These are phyloP conservation scores for Ophthalmolycus amberensis DNA, from an alignment of 2,113 vertebrate species.

Conservation along the genomic window DNA sequence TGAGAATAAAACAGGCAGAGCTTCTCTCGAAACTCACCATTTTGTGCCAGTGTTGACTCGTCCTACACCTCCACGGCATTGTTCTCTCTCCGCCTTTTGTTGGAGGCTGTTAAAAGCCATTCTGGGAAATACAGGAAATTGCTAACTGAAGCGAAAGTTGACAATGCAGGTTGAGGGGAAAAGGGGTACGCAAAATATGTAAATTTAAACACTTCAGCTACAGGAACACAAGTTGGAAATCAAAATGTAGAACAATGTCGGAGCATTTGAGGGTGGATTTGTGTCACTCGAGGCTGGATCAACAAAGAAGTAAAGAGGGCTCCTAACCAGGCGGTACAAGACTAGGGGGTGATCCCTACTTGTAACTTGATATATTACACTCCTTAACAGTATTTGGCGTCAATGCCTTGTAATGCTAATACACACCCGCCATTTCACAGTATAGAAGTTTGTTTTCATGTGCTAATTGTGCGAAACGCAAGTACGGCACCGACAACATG, in stretches of 20 bases:
- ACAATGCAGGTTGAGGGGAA: conserved; percentile 40
- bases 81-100: conserved; percentile 37
- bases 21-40: neutral
- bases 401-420: too few relatives aligned
- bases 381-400: too few relatives aligned
- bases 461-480: too few relatives aligned
- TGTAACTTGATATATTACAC: neutral
- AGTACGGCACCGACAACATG: too few relatives aligned
- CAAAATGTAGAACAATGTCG: conserved; percentile 24
- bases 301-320: neutral
- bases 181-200: conserved; percentile 29
- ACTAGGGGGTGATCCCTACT: neutral
- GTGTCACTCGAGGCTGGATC: neutral
- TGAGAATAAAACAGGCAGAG: neutral
- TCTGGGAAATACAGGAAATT: conserved; percentile 56
- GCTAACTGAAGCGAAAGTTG: conserved; percentile 46
- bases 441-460: too few relatives aligned
- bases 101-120: conserved; percentile 58
- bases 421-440: too few relatives aligned
- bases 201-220: conserved; percentile 34
- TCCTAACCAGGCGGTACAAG: neutral
- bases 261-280: conserved; percentile 10
- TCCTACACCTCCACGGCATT: neutral
- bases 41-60: conserved; percentile 19
- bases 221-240: conserved; percentile 32